Base-by-base conservation (phyloP, 2,113 vertebrate species). In the Rutilus rutilus region DNA sequence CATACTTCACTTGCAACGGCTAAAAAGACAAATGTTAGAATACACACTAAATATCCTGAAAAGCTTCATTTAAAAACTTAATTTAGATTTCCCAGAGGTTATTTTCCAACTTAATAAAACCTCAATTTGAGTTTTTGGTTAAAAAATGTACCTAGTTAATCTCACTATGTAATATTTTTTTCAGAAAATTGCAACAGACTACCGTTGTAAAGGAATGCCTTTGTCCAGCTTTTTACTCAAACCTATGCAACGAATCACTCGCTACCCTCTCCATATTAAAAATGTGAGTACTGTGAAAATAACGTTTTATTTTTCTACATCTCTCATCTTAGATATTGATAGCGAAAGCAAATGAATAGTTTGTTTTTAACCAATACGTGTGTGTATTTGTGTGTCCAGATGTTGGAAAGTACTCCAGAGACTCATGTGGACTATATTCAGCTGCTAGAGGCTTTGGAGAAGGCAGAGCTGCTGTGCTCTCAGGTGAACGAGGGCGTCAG, bases 191-290 rank as follows among this genome's bases (percentile, higher is more conserved):
- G 98, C 97, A 3, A 94, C 96, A 73, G 96, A 98, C 92, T 95
- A 97, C 64, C 95, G 97, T 2, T 99, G 98, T 92, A 97, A 98
- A 93, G 98, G 98, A 36, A 99, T 99, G 98, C 98, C 98, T 7
- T 94, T 99, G 77, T 99, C 98, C 92, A 99, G 98, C 91, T 99
- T 98, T 93, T 94, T 99, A 86, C 94, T 99, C 90, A 99, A 99
- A 79, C 98, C 98, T 50, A 99, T 99, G 98, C 98, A 99, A 90
- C 96, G 98, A 91, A 98, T 99, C 91, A 99, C 98, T 0, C 97
- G 98, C 81, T 99, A 99, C 93, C 98, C 98, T 0, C 96, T 99
- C 84, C 96, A 98, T 92, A 98, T 99, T 87, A 97, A 96, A 92
- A 98, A 96, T 6, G 98, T 99, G 93, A 94, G 96, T 93, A 36